These are phyloP conservation scores for Ormyrus nitidulus DNA, from an alignment of 2,888 invertebrate genomes.

Conservation along the genomic window DNA sequence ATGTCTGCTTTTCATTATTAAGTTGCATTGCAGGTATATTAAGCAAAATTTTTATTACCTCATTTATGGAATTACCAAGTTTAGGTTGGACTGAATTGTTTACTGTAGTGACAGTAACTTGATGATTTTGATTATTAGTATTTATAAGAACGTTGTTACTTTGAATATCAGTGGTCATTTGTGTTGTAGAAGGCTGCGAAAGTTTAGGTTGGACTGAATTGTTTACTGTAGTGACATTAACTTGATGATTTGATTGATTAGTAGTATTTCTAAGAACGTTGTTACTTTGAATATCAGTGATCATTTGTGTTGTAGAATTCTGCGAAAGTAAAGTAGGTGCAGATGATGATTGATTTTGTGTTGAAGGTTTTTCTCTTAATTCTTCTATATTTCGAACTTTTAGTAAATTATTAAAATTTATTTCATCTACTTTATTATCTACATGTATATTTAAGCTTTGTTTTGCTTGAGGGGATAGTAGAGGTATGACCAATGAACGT, in stretches of 20 bases:
- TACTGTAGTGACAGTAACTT: background rate
- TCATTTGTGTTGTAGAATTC: no score
- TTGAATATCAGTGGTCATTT: no score
- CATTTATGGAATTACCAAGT: background rate
- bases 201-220: background rate
- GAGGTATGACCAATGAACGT: background rate
- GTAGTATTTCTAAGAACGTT: background rate
- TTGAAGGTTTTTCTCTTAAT: constrained; percentile 23
- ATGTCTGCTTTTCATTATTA: no score
- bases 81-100: background rate
- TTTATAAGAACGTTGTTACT: background rate
- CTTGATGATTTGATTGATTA: background rate
- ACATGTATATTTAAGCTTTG: constrained; percentile 30
- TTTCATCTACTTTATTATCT: constrained; percentile 31
- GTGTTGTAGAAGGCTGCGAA: no score
- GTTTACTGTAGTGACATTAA: background rate
- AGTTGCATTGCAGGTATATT: no score
- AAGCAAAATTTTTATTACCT: no score
- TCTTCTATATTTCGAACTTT: constrained; percentile 40
- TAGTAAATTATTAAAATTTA: constrained; percentile 3
- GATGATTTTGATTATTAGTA: background rate
- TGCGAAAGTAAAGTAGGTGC: background rate
- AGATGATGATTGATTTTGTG: background rate
- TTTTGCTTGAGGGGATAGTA: background rate
- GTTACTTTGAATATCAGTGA: no score